Evolutionary conservation across 2,797 vertebrate species (phyloP), one percentile per base, ranked within the genome.

Genomic region (Myotis planiceps): DNA sequence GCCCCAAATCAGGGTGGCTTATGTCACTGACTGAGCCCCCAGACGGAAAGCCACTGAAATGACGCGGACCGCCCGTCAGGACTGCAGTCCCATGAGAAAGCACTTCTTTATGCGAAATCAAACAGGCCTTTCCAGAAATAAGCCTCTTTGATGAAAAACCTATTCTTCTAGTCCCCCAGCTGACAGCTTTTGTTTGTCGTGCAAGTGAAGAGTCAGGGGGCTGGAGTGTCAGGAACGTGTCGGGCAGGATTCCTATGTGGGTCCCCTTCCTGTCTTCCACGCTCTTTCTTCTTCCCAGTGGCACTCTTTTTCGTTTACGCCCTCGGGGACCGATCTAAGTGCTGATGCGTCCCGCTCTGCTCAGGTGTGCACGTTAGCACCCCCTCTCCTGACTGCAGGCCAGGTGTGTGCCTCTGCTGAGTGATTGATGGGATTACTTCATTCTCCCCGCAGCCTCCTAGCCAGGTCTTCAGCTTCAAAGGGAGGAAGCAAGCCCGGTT

Each of bases 371-470:
- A 3, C 12, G 0, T 14, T 1, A 9, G 18, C 32, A n/a, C 27
- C 5, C 16, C 9, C 42, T 12, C 21, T 21, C 0, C 2, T 19
- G 19, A 34, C 37, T 4, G 4, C 58, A 9, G 68, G 72, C 63
- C 53, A 34, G 37, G 65, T 63, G n/a, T 10, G 29, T 0, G 0
- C 27, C n/a, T 0, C 32, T 37, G 19, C 5, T 0, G 13, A 29
- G 29, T 18, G 29, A 32, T 9, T 9, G 16, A 27, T 1, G 0
- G 0, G 0, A 25, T 53, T 0, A 0, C 37, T 27, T 55, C 9
- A 4, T 69, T 34, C 69, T 42, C 55, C 80, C 63, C 45, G n/a
- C 2, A 2, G 0, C 69, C 19, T 66, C 6, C 55, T 49, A 9
- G 68, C 65, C 27, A 85, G 13, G 5, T 12, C 10, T 18, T 51